Base-by-base conservation (phyloP, 2,797 vertebrate species). In the Cuculus canorus region DNA sequence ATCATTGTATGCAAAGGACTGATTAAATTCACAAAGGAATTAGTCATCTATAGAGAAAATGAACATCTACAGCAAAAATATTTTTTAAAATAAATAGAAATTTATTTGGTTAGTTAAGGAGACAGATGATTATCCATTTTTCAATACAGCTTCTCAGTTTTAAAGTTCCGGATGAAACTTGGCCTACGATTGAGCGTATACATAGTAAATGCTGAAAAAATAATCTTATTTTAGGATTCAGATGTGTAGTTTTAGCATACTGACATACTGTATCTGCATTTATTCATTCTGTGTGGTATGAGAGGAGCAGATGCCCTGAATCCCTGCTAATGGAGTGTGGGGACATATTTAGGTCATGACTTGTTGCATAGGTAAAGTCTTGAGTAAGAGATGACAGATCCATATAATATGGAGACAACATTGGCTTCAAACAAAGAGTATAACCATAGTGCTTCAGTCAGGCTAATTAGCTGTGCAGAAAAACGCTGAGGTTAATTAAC, bases 401-500 rank as follows among this genome's bases (percentile, higher is more conserved):
- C 11, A 68, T 66, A 45, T 32, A 80, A 27, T 73, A 77, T 45
- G 25, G 35, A 73, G 25, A 19, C 86, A 65, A 18, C 84, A 65
- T 7, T 89, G 69, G 23, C 57, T 80, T 85, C 79, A 91, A 76
- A 70, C 27, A 52, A 65, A 66, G 22, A 45, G 10, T 66, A 48
- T 82, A 72, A 65, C 23, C 15, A 60, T 25, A n/a, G 21, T 66
- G 39, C 32, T 91, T 88, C 65, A 77, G 54, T 86, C 53, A 52
- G 27, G 27, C 14, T 82, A 85, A 89, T 94, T 66, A 87, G n/a
- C 18, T 75, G 43, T 56, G 52, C n/a, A 85, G 63, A 87, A 92
- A 87, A 89, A 77, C 64, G 25, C 69, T 60, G 32, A 2, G 48
- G 35, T 7, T 90, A 88, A 93, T 90, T 92, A 86, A 78, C 41